A percentile compares a stretch with the other conserved stretches of the same genome.
phyloP scores from a whole-genome alignment of 2,797 vertebrate genomes.

The Coluber constrictor region DNA sequence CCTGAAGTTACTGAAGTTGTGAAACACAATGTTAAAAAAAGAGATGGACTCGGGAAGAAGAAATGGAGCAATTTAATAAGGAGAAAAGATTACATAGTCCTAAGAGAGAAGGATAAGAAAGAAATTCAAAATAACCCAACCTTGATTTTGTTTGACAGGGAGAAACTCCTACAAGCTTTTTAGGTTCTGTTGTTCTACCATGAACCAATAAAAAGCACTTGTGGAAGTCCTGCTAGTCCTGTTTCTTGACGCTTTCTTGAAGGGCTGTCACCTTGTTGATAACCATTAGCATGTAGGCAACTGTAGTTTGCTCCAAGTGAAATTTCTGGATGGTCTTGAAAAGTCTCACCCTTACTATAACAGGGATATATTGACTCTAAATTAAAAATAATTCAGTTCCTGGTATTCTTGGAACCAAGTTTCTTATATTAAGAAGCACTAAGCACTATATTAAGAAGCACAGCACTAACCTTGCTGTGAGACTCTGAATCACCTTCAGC shows the following conservation, averaged over 20 bases:
- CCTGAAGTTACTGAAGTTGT: background rate
- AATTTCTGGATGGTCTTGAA: background rate
- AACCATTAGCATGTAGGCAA: background rate
- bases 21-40: background rate
- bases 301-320: background rate
- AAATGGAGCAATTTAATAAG: background rate
- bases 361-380: background rate
- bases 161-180: background rate
- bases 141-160: background rate
- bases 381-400: background rate
- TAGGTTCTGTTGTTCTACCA: background rate
- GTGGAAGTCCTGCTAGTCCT: background rate
- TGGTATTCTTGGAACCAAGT: background rate
- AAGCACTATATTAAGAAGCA: no score
- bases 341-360: background rate
- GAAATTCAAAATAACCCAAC: background rate
- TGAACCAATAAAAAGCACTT: background rate
- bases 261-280: background rate
- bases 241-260: background rate
- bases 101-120: background rate
- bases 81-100: background rate
- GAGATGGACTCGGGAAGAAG: background rate
- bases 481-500: background rate
- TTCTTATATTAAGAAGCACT: background rate
- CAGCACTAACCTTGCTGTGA: background rate